Percentiles rank a stretch among this genome's conserved stretches.
phyloP scores from a whole-genome alignment of 2,113 vertebrate species.

The Crotalus horridus region DNA sequence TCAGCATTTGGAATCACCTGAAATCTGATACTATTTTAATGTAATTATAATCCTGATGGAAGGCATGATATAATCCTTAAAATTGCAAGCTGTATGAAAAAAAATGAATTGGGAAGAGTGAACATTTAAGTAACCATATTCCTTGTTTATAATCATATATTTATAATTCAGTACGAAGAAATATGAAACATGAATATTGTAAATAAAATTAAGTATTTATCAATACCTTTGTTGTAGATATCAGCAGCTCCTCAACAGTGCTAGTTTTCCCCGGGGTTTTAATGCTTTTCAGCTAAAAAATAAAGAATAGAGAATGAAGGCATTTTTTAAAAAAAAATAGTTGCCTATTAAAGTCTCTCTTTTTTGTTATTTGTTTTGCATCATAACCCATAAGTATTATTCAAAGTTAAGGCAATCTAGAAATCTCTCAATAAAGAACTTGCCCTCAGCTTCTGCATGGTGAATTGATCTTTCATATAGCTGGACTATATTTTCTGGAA shows the following conservation, averaged over 20 bases:
- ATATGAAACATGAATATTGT: constrained; percentile 35
- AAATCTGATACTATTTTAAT: background rate
- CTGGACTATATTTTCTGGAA: background rate
- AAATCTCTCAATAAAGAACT: background rate
- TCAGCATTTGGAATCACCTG: constrained; percentile 6
- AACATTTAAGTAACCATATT: constrained; percentile 49
- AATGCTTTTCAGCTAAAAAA: constrained; percentile 57
- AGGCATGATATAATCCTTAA: constrained; percentile 5
- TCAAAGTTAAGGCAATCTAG: background rate
- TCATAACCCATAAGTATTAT: background rate
- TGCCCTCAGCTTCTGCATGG: background rate
- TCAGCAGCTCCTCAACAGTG: constrained; percentile 58
- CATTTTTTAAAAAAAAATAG: constrained; percentile 1
- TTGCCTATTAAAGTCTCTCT: background rate
- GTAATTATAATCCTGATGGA: background rate
- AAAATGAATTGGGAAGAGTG: constrained; percentile 1
- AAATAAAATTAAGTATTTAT: constrained; percentile 58
- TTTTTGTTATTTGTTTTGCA: background rate
- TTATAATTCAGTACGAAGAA: constrained; percentile 39
- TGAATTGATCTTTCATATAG: background rate
- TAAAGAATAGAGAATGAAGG: constrained; percentile 1
- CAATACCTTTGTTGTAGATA: constrained; percentile 56
- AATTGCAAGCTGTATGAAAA: constrained; percentile 3
- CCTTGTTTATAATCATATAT: constrained; percentile 43
- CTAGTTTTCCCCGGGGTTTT: constrained; percentile 45